A percentile compares a stretch with the other conserved stretches of the same genome.
Conservation (phyloP, 2,797 vertebrate genomes). For the Clarias laeviceps region DNA sequence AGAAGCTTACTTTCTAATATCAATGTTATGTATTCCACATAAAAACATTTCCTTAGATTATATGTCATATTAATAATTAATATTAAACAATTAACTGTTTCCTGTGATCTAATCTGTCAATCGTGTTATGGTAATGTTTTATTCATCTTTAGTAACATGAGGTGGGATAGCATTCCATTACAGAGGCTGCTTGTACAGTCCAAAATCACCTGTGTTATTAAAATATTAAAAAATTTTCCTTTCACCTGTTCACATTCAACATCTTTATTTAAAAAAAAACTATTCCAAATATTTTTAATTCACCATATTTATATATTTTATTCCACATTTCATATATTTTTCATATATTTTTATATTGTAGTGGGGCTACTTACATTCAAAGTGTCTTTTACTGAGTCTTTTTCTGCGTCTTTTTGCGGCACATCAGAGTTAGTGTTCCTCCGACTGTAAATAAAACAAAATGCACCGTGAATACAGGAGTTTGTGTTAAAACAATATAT, state of each 20-base stretch:
- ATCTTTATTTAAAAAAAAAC: neutral
- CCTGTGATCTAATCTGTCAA: neutral
- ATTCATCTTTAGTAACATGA: neutral
- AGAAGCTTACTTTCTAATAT: neutral
- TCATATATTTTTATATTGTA: no score
- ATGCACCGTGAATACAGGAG: neutral
- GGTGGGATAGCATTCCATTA: neutral
- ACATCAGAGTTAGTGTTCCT: constrained; percentile 27
- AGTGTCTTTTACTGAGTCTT: neutral
- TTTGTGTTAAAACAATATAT: neutral
- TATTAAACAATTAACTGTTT: neutral
- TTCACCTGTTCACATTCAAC: neutral
- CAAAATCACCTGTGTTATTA: neutral
- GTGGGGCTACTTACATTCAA: constrained; percentile 14
- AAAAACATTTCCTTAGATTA: neutral
- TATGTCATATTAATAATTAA: neutral
- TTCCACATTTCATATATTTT: no score
- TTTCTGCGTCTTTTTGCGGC: neutral
- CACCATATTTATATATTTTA: neutral
- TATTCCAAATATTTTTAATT: neutral
- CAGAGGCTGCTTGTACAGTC: neutral
- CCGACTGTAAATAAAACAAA: constrained; percentile 31
- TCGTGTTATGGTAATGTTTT: neutral
- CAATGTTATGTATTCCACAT: neutral
- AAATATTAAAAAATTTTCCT: neutral